A percentile compares a stretch with the other conserved stretches of the same genome.
Conservation (phyloP, 1,140 invertebrate species). For the Bombus consobrinus region DNA sequence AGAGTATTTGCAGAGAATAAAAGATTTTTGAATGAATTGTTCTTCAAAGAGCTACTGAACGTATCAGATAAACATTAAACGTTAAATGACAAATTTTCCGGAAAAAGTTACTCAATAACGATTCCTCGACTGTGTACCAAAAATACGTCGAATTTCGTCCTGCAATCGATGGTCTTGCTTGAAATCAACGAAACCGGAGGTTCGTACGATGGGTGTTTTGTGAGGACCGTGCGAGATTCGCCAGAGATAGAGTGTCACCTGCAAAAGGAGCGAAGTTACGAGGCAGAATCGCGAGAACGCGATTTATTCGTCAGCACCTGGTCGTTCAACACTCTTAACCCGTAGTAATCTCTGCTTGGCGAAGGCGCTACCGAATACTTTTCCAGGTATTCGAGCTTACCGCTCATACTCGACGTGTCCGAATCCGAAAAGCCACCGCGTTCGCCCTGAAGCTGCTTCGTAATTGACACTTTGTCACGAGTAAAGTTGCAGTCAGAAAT, state of each 20-base stretch:
- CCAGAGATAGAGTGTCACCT: constrained; percentile 81
- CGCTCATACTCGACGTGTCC: constrained; percentile 60
- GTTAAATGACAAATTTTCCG: neutral
- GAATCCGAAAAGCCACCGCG: constrained; percentile 8
- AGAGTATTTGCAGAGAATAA: neutral
- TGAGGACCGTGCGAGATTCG: constrained; percentile 81
- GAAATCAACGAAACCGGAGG: constrained; percentile 70
- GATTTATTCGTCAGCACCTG: constrained; percentile 64
- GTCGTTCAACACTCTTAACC: constrained; percentile 68
- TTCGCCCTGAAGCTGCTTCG: constrained; percentile 41
- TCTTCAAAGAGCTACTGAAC: neutral
- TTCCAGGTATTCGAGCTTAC: constrained; percentile 69
- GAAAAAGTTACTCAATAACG: neutral
- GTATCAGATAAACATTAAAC: neutral
- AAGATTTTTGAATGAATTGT: neutral
- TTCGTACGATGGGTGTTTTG: constrained; percentile 68
- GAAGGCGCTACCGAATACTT: constrained; percentile 80
- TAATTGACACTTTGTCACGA: neutral
- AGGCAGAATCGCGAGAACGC: constrained; percentile 10
- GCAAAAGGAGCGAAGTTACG: constrained; percentile 26
- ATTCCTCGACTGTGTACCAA: constrained; percentile 64
- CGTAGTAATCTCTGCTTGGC: constrained; percentile 82
- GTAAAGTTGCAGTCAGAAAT: neutral
- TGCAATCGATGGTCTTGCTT: constrained; percentile 71
- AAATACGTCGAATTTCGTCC: constrained; percentile 74